phyloP scores from a whole-genome alignment of 2,888 invertebrate species.

The Callyntrura guangdongensis region DNA sequence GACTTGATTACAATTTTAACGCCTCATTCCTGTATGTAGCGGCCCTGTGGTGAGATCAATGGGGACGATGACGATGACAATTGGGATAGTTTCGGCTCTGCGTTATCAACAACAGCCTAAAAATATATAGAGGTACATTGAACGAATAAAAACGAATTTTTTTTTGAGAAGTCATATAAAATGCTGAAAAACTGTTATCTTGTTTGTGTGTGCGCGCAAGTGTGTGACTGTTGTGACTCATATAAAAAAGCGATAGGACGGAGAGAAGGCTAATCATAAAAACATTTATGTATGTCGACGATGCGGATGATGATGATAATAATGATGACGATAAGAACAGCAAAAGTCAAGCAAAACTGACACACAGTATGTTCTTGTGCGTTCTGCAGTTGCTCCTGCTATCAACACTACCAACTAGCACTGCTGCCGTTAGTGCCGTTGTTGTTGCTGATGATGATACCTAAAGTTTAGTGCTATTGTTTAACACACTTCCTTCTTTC shows the following conservation, averaged over 20 bases:
- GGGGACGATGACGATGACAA: constrained; percentile 5
- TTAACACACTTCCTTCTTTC: background rate
- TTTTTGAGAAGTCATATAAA: background rate
- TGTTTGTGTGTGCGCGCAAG: too few species aligned
- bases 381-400: too few species aligned
- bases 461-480: too few species aligned
- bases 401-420: too few species aligned
- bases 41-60: too few species aligned
- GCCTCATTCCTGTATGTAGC: too few species aligned
- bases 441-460: too few species aligned
- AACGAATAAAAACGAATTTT: background rate
- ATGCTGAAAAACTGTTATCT: constrained; percentile 6
- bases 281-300: background rate
- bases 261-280: background rate
- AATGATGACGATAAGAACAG: background rate
- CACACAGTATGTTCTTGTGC: background rate
- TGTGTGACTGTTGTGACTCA: background rate
- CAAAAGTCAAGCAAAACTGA: constrained; percentile 6
- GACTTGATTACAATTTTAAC: constrained; percentile 29
- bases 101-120: background rate
- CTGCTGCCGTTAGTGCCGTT: too few species aligned
- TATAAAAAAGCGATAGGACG: too few species aligned
- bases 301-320: background rate
- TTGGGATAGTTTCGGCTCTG: background rate
- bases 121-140: background rate